Evolutionary conservation across 2,797 vertebrate species (phyloP).

Genomic region (Babyrousa celebensis): DNA sequence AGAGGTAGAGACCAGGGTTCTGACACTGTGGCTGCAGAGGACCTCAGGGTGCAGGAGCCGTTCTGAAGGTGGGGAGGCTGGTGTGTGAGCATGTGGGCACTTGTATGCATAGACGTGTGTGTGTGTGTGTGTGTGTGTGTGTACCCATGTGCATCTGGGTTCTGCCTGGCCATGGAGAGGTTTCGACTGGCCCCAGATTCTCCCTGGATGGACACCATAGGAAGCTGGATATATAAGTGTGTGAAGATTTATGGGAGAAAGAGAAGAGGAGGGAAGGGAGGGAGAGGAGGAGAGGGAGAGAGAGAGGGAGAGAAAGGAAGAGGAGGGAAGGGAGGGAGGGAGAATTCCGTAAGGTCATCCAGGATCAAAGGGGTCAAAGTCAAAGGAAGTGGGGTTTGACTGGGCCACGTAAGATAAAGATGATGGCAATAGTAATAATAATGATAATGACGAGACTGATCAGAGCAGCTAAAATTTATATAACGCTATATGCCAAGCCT

Average conservation of each 20-base stretch:
- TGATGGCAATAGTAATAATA: neutral
- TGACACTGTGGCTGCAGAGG: neutral
- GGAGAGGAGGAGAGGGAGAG: neutral
- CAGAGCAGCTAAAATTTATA: neutral
- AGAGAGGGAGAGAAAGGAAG: neutral
- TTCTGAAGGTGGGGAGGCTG: neutral
- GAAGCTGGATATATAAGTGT: neutral
- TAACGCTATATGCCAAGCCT: neutral
- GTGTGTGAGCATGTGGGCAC: neutral
- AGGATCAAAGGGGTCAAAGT: slow-evolving; percentile 30
- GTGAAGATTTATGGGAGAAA: neutral
- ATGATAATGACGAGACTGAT: neutral
- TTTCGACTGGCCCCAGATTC: too few relatives aligned
- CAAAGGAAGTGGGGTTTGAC: neutral
- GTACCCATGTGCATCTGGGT: neutral
- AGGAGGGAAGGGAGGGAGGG: neutral
- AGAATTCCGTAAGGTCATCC: neutral
- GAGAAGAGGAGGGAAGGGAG: neutral
- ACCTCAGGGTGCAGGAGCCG: too few relatives aligned
- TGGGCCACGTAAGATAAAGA: neutral
- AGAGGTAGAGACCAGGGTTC: neutral
- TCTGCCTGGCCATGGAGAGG: too few relatives aligned
- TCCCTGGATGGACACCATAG: too few relatives aligned
- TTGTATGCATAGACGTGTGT: too few relatives aligned
- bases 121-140: neutral